Percentiles rank a stretch among this genome's conserved stretches.
phyloP scores from a whole-genome alignment of 1,140 invertebrate genomes.

The Zaprionus nigranus region DNA sequence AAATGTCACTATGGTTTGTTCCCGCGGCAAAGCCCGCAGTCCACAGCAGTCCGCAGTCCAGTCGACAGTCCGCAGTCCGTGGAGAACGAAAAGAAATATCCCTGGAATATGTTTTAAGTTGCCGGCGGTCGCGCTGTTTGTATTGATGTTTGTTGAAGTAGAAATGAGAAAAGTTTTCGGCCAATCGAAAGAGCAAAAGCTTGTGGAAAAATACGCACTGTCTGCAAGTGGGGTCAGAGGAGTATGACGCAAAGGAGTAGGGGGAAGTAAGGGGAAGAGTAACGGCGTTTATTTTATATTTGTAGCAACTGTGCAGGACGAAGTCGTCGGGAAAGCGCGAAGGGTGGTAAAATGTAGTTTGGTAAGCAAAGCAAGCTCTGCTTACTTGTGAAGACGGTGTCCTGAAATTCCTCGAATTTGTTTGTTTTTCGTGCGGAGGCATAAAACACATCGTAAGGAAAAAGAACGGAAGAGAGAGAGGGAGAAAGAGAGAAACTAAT shows the following conservation, averaged over 20 bases:
- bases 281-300: conserved; percentile 72
- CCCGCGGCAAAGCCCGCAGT: conserved; percentile 39
- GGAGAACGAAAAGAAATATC: conserved; percentile 22
- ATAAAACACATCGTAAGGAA: conserved; percentile 69
- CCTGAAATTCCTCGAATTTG: conserved; percentile 65
- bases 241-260: not conserved
- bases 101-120: conserved; percentile 54
- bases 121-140: conserved; percentile 45
- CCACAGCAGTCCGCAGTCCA: conserved; percentile 39
- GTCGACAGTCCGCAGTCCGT: conserved; percentile 27
- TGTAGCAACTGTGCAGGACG: conserved; percentile 39
- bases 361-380: conserved; percentile 68
- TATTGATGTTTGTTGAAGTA: conserved; percentile 75
- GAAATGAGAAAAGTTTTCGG: conserved; percentile 80
- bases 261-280: conserved; percentile 19
- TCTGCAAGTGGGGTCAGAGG: not conserved
- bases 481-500: conserved; percentile 68
- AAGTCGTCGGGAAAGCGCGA: not conserved
- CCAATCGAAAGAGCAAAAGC: conserved; percentile 31
- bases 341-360: conserved; percentile 65
- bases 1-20: conserved; percentile 74
- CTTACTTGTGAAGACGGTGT: conserved; percentile 10
- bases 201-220: not conserved
- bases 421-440: conserved; percentile 77
- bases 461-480: conserved; percentile 7